Percentiles rank a stretch among this genome's conserved stretches.
phyloP scores from a whole-genome alignment of 2,113 vertebrate genomes.

The Brevimyrus niger region DNA sequence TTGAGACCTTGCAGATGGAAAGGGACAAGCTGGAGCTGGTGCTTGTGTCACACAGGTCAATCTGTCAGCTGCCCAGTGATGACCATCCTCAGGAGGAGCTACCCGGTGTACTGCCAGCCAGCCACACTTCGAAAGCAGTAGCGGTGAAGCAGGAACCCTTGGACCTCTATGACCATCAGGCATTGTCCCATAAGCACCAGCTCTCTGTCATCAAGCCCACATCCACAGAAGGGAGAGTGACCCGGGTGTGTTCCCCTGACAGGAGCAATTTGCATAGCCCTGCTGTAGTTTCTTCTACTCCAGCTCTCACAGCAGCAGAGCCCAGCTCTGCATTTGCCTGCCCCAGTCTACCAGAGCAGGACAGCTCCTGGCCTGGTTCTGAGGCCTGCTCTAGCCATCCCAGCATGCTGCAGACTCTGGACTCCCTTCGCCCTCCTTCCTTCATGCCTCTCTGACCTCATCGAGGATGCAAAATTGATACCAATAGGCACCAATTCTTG shows the following conservation, averaged over 20 bases:
- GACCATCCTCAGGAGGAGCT: slow-evolving; percentile 33
- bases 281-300: slow-evolving; percentile 69
- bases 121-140: slow-evolving; percentile 24
- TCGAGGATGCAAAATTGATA: neutral
- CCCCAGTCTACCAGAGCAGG: slow-evolving; percentile 66
- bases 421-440: slow-evolving; percentile 75
- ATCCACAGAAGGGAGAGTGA: slow-evolving; percentile 58
- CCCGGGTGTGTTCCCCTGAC: slow-evolving; percentile 52
- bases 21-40: slow-evolving; percentile 76
- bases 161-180: slow-evolving; percentile 57
- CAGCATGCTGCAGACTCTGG: slow-evolving; percentile 71
- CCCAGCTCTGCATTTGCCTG: slow-evolving; percentile 72
- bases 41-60: slow-evolving; percentile 69
- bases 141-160: slow-evolving; percentile 70
- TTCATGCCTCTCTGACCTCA: slow-evolving; percentile 67
- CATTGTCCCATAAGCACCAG: slow-evolving; percentile 55
- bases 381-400: slow-evolving; percentile 70
- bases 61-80: slow-evolving; percentile 68
- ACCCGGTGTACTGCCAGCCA: slow-evolving; percentile 42
- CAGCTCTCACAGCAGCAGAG: slow-evolving; percentile 66
- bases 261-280: slow-evolving; percentile 72
- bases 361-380: slow-evolving; percentile 61
- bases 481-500: neutral
- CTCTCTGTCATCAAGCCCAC: slow-evolving; percentile 73
- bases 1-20: slow-evolving; percentile 70